Percentiles rank a stretch among this genome's conserved stretches.
Evolutionary conservation across 2,888 invertebrate species (phyloP).

Genomic region (Yponomeuta cagnagella): DNA sequence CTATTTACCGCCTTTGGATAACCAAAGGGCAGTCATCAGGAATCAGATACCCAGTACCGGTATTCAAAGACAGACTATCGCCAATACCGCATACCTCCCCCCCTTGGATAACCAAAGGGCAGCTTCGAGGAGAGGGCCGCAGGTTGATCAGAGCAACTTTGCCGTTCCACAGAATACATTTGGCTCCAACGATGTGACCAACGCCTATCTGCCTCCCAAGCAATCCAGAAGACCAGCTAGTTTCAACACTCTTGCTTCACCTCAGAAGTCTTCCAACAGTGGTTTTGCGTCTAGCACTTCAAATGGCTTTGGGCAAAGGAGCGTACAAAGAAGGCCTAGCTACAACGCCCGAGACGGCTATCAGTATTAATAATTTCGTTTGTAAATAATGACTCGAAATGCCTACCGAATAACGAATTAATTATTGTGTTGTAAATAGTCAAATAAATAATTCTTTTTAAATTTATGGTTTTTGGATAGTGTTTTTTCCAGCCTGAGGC

Average conservation of each 20-base stretch:
- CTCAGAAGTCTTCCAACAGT: slow-evolving; percentile 5
- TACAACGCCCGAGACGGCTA: slow-evolving; percentile 44
- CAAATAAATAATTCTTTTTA: background rate
- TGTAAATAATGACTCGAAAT: slow-evolving; percentile 18
- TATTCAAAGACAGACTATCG: background rate
- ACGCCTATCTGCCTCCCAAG: slow-evolving; percentile 44
- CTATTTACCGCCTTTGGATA: slow-evolving; percentile 2
- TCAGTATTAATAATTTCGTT: slow-evolving; percentile 29
- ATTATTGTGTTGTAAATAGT: slow-evolving; percentile 17
- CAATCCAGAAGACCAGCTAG: background rate
- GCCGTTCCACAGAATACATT: background rate
- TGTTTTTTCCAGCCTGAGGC: background rate
- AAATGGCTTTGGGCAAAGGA: slow-evolving; percentile 25
- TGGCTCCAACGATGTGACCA: slow-evolving; percentile 24
- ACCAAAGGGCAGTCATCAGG: background rate
- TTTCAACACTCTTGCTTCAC: background rate
- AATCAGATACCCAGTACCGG: background rate
- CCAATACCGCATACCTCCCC: background rate
- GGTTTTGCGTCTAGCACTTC: background rate
- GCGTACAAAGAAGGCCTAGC: slow-evolving; percentile 27
- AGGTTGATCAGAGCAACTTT: background rate
- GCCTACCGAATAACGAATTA: slow-evolving; percentile 24
- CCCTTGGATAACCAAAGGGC: background rate
- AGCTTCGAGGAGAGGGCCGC: background rate
- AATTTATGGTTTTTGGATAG: background rate